Percentiles rank a stretch among this genome's conserved stretches.
These are phyloP conservation scores for Deroptyus accipitrinus DNA, from an alignment of 2,113 vertebrate genomes.

Conservation along the genomic window DNA sequence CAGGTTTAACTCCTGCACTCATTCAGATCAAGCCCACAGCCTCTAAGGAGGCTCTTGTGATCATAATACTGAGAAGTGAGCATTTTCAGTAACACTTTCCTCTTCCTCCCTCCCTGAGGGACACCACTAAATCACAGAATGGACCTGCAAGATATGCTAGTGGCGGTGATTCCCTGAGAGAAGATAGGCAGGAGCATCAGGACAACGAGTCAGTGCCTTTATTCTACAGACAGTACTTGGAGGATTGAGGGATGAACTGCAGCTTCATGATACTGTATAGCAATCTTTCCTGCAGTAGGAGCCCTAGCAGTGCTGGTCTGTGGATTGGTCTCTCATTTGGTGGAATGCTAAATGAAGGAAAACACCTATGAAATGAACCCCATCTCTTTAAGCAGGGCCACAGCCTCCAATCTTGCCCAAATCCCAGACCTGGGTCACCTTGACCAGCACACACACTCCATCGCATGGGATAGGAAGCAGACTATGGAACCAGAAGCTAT, in stretches of 20 bases:
- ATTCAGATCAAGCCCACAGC: not conserved
- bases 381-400: not conserved
- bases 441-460: not conserved
- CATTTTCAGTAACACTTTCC: not conserved
- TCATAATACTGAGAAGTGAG: not conserved
- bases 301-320: not conserved
- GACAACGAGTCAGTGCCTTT: not conserved
- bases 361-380: not conserved
- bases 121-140: not conserved
- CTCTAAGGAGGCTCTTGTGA: not conserved
- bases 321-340: not conserved
- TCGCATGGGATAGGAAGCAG: not conserved
- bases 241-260: not conserved
- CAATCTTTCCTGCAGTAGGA: not conserved
- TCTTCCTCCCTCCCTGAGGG: not conserved
- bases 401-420: not conserved
- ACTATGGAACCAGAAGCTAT: not conserved
- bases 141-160: not conserved
- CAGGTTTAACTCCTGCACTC: not conserved
- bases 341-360: not conserved
- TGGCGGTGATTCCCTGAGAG: not conserved
- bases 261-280: not conserved
- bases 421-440: not conserved
- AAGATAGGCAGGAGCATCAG: not conserved
- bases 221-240: not conserved